Conservation (phyloP, 1,140 invertebrate species). For the Dufourea novaeangliae region DNA sequence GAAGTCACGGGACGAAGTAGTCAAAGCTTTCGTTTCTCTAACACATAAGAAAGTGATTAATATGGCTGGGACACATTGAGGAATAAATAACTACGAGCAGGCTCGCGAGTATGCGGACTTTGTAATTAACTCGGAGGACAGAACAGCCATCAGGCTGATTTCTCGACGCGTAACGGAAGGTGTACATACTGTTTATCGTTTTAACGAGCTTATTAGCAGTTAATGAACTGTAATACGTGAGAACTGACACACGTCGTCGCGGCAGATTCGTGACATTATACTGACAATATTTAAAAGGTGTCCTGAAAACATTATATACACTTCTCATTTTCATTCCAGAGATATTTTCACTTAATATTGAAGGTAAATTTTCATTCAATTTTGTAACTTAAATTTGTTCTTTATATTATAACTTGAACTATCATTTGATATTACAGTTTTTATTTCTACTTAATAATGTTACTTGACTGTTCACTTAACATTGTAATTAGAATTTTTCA, state of each 20-base stretch:
- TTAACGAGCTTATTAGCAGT: constrained; percentile 24
- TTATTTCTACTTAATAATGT: too few species aligned
- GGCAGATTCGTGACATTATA: not conserved
- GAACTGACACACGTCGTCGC: not conserved
- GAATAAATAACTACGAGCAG: not conserved
- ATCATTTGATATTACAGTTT: too few species aligned
- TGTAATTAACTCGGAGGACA: constrained; percentile 17
- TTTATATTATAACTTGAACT: too few species aligned
- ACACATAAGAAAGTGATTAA: constrained; percentile 5
- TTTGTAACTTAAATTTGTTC: too few species aligned
- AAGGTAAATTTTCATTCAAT: too few species aligned
- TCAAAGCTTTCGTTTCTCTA: not conserved
- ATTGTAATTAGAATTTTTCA: too few species aligned
- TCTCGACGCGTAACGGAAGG: not conserved
- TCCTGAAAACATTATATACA: not conserved
- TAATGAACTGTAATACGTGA: constrained; percentile 9
- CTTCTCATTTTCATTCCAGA: too few species aligned
- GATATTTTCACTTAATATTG: too few species aligned
- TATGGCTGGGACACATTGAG: constrained; percentile 14
- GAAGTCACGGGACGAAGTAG: not conserved
- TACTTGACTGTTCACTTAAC: too few species aligned
- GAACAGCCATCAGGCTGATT: not conserved
- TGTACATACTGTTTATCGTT: constrained; percentile 22
- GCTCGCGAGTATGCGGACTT: constrained; percentile 5
- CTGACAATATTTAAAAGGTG: not conserved